A percentile compares a stretch with the other conserved stretches of the same genome.
Conservation (phyloP, 2,888 invertebrate genomes). For the Pristionchus mayeri region DNA sequence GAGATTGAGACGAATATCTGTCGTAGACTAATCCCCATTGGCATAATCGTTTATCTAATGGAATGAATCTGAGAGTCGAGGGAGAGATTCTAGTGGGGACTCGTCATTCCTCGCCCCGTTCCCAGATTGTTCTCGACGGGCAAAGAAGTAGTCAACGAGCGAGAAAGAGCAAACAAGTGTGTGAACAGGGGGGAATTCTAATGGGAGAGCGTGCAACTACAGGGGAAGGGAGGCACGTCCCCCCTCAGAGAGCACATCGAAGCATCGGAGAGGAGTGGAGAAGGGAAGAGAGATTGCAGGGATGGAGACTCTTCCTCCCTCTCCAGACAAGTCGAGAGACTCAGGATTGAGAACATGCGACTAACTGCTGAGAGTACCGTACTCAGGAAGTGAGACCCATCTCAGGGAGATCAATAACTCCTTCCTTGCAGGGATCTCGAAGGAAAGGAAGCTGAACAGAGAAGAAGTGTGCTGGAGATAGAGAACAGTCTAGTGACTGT, state of each 20-base stretch:
- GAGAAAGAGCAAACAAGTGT: neutral
- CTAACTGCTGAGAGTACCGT: slow-evolving; percentile 30
- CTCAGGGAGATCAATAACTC: neutral
- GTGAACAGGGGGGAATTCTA: too few species aligned
- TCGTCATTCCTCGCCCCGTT: too few species aligned
- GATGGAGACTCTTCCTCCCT: neutral
- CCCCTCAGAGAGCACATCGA: too few species aligned
- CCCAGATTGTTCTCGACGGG: neutral
- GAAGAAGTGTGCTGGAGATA: neutral
- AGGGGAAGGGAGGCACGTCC: too few species aligned
- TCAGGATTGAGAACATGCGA: slow-evolving; percentile 42
- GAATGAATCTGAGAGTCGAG: neutral
- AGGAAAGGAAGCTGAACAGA: neutral
- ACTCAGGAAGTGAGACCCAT: slow-evolving; percentile 1
- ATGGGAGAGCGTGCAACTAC: too few species aligned
- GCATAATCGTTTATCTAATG: neutral
- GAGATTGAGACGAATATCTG: too few species aligned
- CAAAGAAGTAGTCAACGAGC: neutral
- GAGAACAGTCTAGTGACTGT: neutral
- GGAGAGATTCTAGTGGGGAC: neutral
- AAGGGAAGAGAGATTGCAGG: neutral
- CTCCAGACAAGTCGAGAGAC: slow-evolving; percentile 41
- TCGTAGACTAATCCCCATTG: too few species aligned
- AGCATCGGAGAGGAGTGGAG: neutral
- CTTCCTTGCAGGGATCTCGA: neutral